These are phyloP conservation scores for Leptothorax acervorum DNA, from an alignment of 2,888 invertebrate species.

Conservation along the genomic window DNA sequence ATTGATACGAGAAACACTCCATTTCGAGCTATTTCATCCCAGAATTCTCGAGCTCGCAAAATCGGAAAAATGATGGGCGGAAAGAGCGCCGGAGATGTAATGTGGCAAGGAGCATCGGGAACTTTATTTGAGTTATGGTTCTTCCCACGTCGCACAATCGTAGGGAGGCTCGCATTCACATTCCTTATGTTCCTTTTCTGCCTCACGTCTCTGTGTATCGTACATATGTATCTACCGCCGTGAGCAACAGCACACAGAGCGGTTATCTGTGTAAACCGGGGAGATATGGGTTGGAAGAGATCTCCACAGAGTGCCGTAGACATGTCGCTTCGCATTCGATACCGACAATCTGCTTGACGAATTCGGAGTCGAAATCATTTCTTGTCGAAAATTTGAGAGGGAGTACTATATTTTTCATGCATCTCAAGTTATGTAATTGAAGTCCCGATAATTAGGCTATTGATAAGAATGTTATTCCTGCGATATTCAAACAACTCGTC, in stretches of 20 bases:
- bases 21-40: not conserved
- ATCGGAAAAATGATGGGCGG: slow-evolving; percentile 41
- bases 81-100: slow-evolving; percentile 34
- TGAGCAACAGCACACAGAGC: slow-evolving; percentile 39
- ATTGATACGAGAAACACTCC: slow-evolving; percentile 2
- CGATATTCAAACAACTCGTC: not conserved
- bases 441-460: not conserved
- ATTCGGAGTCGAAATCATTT: not conserved
- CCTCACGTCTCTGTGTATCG: slow-evolving; percentile 36
- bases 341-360: not conserved
- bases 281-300: slow-evolving; percentile 24
- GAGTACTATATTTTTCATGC: too few relatives aligned
- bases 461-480: not conserved
- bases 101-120: slow-evolving; percentile 36
- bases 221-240: slow-evolving; percentile 53
- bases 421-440: not conserved
- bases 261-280: slow-evolving; percentile 54
- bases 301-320: slow-evolving; percentile 23
- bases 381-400: not conserved
- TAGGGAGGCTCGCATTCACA: slow-evolving; percentile 37
- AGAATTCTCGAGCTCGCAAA: slow-evolving; percentile 18
- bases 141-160: slow-evolving; percentile 48
- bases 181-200: slow-evolving; percentile 43
- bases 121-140: slow-evolving; percentile 51
- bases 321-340: not conserved